Percentiles rank a stretch among this genome's conserved stretches.
Conservation (phyloP, 37 sponge, comb jelly and placozoan species). For the Halichondria panicea region DNA sequence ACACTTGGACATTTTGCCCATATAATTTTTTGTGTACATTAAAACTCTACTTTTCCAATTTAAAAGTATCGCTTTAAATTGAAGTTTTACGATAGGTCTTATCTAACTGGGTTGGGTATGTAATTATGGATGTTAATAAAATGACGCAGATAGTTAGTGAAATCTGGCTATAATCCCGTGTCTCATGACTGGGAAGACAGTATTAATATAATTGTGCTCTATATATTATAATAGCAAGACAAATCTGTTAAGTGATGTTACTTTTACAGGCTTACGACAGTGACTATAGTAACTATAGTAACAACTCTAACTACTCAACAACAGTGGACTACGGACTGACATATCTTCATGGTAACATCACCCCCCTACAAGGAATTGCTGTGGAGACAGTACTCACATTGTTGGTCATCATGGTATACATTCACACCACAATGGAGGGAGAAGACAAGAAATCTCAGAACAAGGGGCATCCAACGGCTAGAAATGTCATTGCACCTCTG, state of each 20-base stretch:
- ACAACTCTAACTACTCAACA: not conserved
- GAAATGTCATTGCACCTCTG: conserved; percentile 10
- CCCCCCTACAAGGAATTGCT: conserved; percentile 25
- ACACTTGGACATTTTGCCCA: too few relatives aligned
- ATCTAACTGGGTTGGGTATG: too few relatives aligned
- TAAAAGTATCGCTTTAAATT: too few relatives aligned
- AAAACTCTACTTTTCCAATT: too few relatives aligned
- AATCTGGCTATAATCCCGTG: too few relatives aligned
- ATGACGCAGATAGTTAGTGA: too few relatives aligned
- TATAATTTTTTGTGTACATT: too few relatives aligned
- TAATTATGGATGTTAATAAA: too few relatives aligned
- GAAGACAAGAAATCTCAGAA: not conserved
- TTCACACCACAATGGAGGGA: conserved; percentile 39
- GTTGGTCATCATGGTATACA: conserved; percentile 41
- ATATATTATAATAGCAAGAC: not conserved
- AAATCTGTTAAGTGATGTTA: too few relatives aligned
- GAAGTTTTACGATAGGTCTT: too few relatives aligned
- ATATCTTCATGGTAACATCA: not conserved
- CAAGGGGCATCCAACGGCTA: not conserved
- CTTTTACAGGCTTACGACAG: conserved; percentile 22
- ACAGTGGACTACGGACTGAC: conserved; percentile 32
- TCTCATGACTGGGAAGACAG: too few relatives aligned
- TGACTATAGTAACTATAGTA: not conserved
- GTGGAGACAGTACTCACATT: conserved; percentile 55
- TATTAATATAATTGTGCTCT: not conserved